Evolutionary conservation across 92 coral and sea anemone species (phyloP).

Genomic region (Pocillopora grandis): DNA sequence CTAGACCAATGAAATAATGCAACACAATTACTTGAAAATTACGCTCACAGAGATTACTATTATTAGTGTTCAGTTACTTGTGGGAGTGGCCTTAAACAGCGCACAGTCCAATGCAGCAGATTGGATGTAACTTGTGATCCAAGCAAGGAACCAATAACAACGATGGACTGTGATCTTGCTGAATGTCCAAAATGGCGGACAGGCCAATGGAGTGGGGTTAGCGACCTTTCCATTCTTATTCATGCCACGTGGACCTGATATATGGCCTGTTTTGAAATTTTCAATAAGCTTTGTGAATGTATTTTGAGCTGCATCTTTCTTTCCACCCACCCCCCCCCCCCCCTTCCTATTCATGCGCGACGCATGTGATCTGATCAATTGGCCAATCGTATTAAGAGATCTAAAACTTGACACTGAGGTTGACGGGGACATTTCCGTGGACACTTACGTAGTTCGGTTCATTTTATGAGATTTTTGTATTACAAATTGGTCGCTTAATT

Average conservation of each 20-base stretch:
- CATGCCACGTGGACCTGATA: neutral
- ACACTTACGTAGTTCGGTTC: too few relatives aligned
- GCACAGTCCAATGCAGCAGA: slow-evolving; percentile 33
- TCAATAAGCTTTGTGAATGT: too few relatives aligned
- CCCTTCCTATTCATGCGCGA: too few relatives aligned
- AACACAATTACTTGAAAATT: neutral
- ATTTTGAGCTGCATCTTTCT: too few relatives aligned
- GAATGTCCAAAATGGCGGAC: slow-evolving; percentile 80
- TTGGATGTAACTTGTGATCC: slow-evolving; percentile 52
- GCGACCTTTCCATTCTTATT: neutral
- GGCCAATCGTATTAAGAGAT: too few relatives aligned
- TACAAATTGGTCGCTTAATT: too few relatives aligned
- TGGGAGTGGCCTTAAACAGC: slow-evolving; percentile 68
- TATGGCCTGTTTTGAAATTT: neutral
- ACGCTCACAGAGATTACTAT: neutral
- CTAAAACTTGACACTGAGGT: too few relatives aligned
- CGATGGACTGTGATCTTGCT: slow-evolving; percentile 53
- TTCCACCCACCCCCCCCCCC: too few relatives aligned
- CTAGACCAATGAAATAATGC: too few relatives aligned
- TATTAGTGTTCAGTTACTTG: slow-evolving; percentile 90
- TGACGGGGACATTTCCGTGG: too few relatives aligned
- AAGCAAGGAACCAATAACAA: slow-evolving; percentile 46
- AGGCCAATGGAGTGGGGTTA: slow-evolving; percentile 85
- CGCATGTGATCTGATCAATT: too few relatives aligned
- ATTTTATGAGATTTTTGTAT: too few relatives aligned